Base-by-base conservation (phyloP, 2,113 vertebrate species). In the Phycodurus eques region DNA sequence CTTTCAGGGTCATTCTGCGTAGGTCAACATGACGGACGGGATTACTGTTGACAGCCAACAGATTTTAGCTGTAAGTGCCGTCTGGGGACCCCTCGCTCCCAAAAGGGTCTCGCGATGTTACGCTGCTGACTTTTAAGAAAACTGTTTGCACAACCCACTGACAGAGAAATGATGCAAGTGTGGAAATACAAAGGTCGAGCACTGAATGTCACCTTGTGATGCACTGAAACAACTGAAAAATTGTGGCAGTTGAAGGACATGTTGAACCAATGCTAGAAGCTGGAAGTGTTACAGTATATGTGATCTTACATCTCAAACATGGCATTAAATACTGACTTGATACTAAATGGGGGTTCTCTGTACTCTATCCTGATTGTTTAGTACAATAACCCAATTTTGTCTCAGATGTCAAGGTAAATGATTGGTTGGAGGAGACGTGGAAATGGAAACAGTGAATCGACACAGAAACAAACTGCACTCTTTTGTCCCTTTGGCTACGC, bases 111-210 rank as follows among this genome's bases (percentile, higher is more conserved):
- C 71, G 44, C 2, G 43, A 66, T 68, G 78, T 85, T 63, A 72
- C 72, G 57, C 62, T 65, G 66, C 70, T 71, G 70, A 68, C 68
- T 72, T 65, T 56, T 49, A 1, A 49, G 44, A 68, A 54, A 56
- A 71, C 65, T 61, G 71, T 79, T 68, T 70, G 60, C 27, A 8
- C 68, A 77, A 85, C 81, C 74, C 80, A 62, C 51, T 75, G 63
- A 73, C 44, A 61, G 27, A 66, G 59, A 19, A 54, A 33, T 20
- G 42, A 68, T 8, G 63, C 22, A 27, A 62, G 53, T 31, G 59
- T 66, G 67, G 59, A 72, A 27, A 86, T 66, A 71, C 42, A 20
- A 17, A 3, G 47, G 2, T 0, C 53, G 19, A 54, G 53, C 20
- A n/a, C 7, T n/a, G 53, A 54, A 15, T 35, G 33, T 35, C 59